A percentile compares a stretch with the other conserved stretches of the same genome.
Evolutionary conservation across 1,140 invertebrate genomes (phyloP).

Genomic region (Tetramorium alpestre): DNA sequence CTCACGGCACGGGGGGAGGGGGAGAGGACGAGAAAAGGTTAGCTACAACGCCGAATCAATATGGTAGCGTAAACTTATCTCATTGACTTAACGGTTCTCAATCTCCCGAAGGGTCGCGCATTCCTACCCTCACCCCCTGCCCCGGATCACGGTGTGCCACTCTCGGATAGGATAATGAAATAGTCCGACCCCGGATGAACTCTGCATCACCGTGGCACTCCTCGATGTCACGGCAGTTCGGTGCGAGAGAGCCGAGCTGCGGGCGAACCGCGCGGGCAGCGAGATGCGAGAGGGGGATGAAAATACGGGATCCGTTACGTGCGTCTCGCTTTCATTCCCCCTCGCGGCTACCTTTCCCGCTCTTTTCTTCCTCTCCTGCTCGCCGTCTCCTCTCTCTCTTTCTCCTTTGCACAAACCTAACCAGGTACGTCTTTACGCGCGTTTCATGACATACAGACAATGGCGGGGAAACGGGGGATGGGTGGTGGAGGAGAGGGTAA

Average conservation of each 20-base stretch:
- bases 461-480: constrained; percentile 34
- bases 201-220: constrained; percentile 39
- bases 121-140: not conserved
- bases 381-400: not conserved
- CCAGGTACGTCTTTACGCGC: constrained; percentile 58
- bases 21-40: not conserved
- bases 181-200: constrained; percentile 66
- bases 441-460: constrained; percentile 60
- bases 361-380: not conserved
- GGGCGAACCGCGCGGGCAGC: constrained; percentile 15
- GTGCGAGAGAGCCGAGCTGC: constrained; percentile 32
- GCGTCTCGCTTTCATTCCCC: constrained; percentile 13
- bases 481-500: not conserved
- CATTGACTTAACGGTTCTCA: constrained; percentile 79
- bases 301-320: constrained; percentile 11
- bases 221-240: constrained; percentile 34
- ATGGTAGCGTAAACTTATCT: constrained; percentile 78
- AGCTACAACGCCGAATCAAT: constrained; percentile 72
- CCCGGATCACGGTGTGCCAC: constrained; percentile 8
- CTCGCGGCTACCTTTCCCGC: not conserved
- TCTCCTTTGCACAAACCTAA: constrained; percentile 12
- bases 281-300: not conserved
- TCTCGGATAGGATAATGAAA: constrained; percentile 74
- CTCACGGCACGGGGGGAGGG: not conserved
- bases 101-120: constrained; percentile 62